phyloP scores from a whole-genome alignment of 2,797 vertebrate species.

The Sebastiscus tertius region DNA sequence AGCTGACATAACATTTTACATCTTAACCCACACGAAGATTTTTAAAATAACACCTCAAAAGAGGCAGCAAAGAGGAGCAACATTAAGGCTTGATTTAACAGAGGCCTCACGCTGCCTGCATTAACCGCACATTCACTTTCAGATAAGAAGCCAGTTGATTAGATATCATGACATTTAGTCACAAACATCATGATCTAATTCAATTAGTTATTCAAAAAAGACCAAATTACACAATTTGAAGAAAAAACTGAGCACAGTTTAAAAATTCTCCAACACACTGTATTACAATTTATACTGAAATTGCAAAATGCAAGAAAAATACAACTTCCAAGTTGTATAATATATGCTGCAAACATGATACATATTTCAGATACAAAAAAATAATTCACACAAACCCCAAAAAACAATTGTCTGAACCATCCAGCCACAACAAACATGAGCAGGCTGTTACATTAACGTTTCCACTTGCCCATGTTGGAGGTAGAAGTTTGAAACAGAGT shows the following conservation, averaged over 20 bases:
- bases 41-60: not conserved
- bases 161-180: not conserved
- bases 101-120: not conserved
- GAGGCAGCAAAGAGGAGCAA: not conserved
- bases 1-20: not conserved
- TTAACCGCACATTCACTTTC: conserved; percentile 20
- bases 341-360: not conserved
- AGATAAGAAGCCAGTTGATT: not conserved
- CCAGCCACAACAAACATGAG: not conserved
- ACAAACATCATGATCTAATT: not conserved
- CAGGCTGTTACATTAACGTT: not conserved
- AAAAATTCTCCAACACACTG: not conserved
- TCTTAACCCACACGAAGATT: not conserved
- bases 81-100: conserved; percentile 16
- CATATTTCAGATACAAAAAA: not conserved
- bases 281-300: not conserved
- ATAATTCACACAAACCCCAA: conserved; percentile 10
- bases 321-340: not conserved
- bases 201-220: not conserved
- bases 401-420: conserved; percentile 9
- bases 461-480: conserved; percentile 43
- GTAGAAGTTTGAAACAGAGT: conserved; percentile 58
- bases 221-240: not conserved
- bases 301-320: conserved; percentile 8
- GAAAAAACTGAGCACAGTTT: not conserved